These are phyloP conservation scores for Metridium senile DNA, from an alignment of 92 coral and sea anemone genomes.

Conservation along the genomic window DNA sequence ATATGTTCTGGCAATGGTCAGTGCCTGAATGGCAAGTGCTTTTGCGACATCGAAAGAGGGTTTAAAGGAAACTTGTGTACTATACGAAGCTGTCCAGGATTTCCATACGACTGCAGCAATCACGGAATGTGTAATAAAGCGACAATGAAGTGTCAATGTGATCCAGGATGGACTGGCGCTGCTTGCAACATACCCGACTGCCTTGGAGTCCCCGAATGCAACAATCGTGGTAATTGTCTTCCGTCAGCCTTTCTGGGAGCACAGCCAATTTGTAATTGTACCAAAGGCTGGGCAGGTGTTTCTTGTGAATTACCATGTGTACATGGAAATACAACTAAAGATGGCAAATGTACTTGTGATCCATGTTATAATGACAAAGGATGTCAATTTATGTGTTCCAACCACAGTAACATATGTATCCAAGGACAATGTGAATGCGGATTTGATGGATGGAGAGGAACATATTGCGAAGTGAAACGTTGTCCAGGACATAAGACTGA, in stretches of 20 bases:
- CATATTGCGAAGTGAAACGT: conserved; percentile 54
- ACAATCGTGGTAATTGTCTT: conserved; percentile 55
- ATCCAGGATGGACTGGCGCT: conserved; percentile 53
- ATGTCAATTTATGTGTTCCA: conserved; percentile 64
- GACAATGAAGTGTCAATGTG: conserved; percentile 44
- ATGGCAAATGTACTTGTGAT: conserved; percentile 53
- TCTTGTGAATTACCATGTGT: conserved; percentile 65
- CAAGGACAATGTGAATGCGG: conserved; percentile 66
- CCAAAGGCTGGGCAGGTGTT: conserved; percentile 71
- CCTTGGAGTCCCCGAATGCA: conserved; percentile 55
- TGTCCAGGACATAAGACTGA: conserved; percentile 61
- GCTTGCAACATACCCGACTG: conserved; percentile 49
- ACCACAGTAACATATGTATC: conserved; percentile 51
- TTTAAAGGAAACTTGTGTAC: conserved; percentile 60
- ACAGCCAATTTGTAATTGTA: conserved; percentile 55
- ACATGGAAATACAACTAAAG: conserved; percentile 49
- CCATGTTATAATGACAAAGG: conserved; percentile 70
- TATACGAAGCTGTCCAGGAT: conserved; percentile 60
- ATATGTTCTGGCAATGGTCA: conserved; percentile 61
- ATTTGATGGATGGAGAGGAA: conserved; percentile 73
- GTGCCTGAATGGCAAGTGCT: conserved; percentile 48
- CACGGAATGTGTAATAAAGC: conserved; percentile 54
- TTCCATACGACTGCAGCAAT: conserved; percentile 47
- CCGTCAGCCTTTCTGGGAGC: conserved; percentile 39
- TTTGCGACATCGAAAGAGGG: conserved; percentile 52